Evolutionary conservation across 2,888 invertebrate species (phyloP).

Genomic region (Frankliniella intonsa): DNA sequence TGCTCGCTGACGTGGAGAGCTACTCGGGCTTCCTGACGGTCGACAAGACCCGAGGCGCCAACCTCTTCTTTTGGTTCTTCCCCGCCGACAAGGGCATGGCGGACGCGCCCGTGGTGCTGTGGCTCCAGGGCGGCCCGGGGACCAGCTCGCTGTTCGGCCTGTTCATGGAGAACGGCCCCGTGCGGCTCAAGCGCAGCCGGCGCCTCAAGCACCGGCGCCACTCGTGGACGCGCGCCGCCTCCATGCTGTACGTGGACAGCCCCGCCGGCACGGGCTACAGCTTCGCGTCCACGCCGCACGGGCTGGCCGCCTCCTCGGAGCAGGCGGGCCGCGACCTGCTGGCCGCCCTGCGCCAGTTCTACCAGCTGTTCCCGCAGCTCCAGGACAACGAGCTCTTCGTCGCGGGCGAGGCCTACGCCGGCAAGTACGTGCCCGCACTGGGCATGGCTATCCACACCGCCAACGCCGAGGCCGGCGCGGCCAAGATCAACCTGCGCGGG

Average conservation of each 20-base stretch:
- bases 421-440: slow-evolving; percentile 73
- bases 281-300: slow-evolving; percentile 69
- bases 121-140: slow-evolving; percentile 85
- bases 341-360: slow-evolving; percentile 71
- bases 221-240: slow-evolving; percentile 74
- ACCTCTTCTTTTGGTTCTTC: slow-evolving; percentile 53
- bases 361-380: slow-evolving; percentile 71
- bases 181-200: slow-evolving; percentile 50
- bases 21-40: slow-evolving; percentile 62
- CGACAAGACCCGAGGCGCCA: slow-evolving; percentile 51
- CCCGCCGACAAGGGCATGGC: slow-evolving; percentile 49
- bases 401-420: slow-evolving; percentile 85
- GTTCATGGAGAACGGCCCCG: slow-evolving; percentile 81
- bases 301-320: slow-evolving; percentile 72
- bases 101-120: slow-evolving; percentile 62
- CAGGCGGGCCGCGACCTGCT: slow-evolving; percentile 76
- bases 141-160: slow-evolving; percentile 74
- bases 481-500: slow-evolving; percentile 63
- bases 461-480: slow-evolving; percentile 32
- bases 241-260: slow-evolving; percentile 84
- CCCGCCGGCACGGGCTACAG: slow-evolving; percentile 91
- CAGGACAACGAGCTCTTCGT: slow-evolving; percentile 73
- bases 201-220: slow-evolving; percentile 60
- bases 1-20: slow-evolving; percentile 48
- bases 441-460: slow-evolving; percentile 63